A percentile compares a stretch with the other conserved stretches of the same genome.
Conservation (phyloP, 2,888 invertebrate genomes). For the Pyrrhosoma nymphula region DNA sequence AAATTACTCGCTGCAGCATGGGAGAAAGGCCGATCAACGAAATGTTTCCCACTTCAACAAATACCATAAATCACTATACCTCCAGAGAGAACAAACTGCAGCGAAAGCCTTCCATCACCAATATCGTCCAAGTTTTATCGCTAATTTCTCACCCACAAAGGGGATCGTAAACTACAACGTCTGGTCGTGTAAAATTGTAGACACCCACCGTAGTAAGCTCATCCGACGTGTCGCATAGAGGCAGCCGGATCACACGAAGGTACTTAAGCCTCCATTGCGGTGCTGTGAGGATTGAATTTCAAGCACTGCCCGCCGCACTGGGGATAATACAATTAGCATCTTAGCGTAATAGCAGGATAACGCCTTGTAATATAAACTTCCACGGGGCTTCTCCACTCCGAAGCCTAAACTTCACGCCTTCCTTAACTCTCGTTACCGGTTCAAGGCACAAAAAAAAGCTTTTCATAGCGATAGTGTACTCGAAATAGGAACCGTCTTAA, state of each 20-base stretch:
- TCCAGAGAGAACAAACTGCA: too few species aligned
- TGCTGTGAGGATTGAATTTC: neutral
- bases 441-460: too few species aligned
- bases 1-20: too few species aligned
- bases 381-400: neutral
- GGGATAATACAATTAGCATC: neutral
- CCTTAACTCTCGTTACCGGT: neutral
- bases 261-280: neutral
- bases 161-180: neutral
- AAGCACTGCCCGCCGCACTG: neutral
- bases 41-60: too few species aligned
- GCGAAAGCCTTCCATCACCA: too few species aligned
- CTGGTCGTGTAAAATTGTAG: neutral
- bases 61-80: too few species aligned
- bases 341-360: neutral
- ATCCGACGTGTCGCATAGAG: neutral
- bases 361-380: neutral
- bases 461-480: too few species aligned
- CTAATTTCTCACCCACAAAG: neutral
- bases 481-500: too few species aligned
- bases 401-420: neutral
- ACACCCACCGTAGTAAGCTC: neutral
- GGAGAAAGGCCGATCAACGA: too few species aligned
- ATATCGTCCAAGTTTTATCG: neutral
- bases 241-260: neutral